Evolutionary conservation across 2,113 vertebrate species (phyloP).

Genomic region (Ailurus styani): DNA sequence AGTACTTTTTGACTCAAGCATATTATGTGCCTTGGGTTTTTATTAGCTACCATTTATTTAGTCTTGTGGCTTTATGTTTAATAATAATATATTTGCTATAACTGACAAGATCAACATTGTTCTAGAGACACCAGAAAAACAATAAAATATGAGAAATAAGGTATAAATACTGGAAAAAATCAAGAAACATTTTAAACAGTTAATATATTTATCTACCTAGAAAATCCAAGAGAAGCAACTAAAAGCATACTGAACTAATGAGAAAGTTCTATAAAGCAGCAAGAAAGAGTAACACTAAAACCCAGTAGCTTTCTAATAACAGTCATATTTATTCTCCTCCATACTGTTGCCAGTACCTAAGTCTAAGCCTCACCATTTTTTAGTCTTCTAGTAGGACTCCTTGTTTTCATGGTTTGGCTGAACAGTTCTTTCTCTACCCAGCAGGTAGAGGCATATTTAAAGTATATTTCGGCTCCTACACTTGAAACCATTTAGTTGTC

Average conservation of each 20-base stretch:
- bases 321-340: not conserved
- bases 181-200: not conserved
- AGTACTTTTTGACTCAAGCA: not conserved
- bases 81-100: not conserved
- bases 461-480: not conserved
- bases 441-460: not conserved
- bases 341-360: not conserved
- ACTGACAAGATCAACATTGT: not conserved
- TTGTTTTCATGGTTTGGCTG: not conserved
- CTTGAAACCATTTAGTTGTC: not conserved
- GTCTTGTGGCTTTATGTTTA: not conserved
- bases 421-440: not conserved
- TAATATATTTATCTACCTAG: not conserved
- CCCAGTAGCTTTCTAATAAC: not conserved
- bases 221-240: not conserved
- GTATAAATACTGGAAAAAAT: not conserved
- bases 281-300: not conserved
- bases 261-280: not conserved
- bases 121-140: not conserved
- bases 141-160: not conserved
- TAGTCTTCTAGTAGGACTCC: not conserved
- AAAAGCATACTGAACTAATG: not conserved
- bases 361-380: not conserved
- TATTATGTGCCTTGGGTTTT: not conserved
- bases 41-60: not conserved